Evolutionary conservation across 2,888 invertebrate genomes (phyloP), one percentile per base, ranked within the genome.

Genomic region (Meghimatium bilineatum): DNA sequence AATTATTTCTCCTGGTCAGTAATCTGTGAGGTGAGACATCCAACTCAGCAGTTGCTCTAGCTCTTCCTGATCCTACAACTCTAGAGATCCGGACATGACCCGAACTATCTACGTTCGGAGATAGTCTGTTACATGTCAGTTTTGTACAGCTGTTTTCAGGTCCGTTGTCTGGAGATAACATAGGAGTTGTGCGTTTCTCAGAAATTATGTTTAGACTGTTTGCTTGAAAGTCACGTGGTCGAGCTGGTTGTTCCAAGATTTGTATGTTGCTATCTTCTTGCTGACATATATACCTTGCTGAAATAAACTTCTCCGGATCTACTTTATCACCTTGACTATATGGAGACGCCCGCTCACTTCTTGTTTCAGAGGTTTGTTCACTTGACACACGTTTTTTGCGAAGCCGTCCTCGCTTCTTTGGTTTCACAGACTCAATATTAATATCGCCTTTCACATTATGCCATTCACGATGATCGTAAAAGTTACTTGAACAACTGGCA

Each of bases 21-120:
- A 84, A 44, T 34, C 84, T 63, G 29, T 84, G 84, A 10, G 80
- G 84, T 14, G 80, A 80, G 1, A 76, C 77, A 60, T 83, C 83
- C 32, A 56, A 71, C 32, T 44, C 76, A 14, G 29, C 12, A 2
- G 77, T 77, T 0, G 78, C 69, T 2, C 69, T 34, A 20, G 60
- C 49, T n/a, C 32, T 75, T 0, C 71, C 63, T 12, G 71, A 77
- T 3, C 52, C 69, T 8, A 76, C 12, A 23, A 76, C 67, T 0
- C 71, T 44, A 32, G 78, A 71, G 0, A 83, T 20, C 38, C 38
- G 77, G 14, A 52, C n/a, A 56, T 71, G 83, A 29, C 69, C 77
- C 26, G 75, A 63, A 49, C 78, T 72, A 38, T 72, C 36, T 1
- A 69, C 74, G n/a, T 77, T 77, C 56, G 71, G 83, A n/a, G 77